phyloP scores from a whole-genome alignment of 2,797 vertebrate genomes.

The Botia almorhae region DNA sequence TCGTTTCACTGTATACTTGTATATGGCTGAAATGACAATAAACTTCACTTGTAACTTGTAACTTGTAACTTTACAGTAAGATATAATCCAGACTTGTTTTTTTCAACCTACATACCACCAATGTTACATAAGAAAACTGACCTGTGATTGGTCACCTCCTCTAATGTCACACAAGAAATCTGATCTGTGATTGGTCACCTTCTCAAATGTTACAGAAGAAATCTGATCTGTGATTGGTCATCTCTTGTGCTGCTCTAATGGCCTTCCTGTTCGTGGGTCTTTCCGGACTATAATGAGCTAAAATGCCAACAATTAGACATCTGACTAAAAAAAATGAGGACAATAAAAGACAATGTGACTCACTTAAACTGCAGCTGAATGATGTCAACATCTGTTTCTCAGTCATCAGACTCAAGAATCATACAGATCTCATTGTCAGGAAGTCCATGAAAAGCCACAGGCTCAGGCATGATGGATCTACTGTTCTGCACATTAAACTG shows the following conservation, averaged over 20 bases:
- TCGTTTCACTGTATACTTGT: too few species aligned
- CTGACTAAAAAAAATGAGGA: background rate
- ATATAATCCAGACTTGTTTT: too few species aligned
- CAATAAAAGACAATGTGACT: background rate
- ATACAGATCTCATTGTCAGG: conserved; percentile 10
- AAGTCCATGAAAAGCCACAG: conserved; percentile 16
- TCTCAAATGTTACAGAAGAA: too few species aligned
- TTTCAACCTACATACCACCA: too few species aligned
- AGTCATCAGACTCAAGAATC: background rate
- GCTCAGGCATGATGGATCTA: conserved; percentile 8
- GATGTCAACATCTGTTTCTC: conserved; percentile 11
- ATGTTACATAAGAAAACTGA: too few species aligned
- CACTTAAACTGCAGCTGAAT: background rate
- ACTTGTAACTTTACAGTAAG: too few species aligned
- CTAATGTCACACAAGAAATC: too few species aligned
- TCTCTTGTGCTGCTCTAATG: background rate
- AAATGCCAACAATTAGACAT: background rate
- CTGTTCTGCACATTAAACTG: conserved; percentile 34
- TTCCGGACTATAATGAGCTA: background rate
- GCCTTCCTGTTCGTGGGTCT: background rate
- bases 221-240: background rate
- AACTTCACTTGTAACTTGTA: too few species aligned
- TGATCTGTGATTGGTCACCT: too few species aligned
- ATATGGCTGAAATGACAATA: too few species aligned
- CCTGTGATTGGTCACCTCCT: too few species aligned